Conservation (phyloP, 2,888 invertebrate genomes). For the Escarpia spicata region DNA sequence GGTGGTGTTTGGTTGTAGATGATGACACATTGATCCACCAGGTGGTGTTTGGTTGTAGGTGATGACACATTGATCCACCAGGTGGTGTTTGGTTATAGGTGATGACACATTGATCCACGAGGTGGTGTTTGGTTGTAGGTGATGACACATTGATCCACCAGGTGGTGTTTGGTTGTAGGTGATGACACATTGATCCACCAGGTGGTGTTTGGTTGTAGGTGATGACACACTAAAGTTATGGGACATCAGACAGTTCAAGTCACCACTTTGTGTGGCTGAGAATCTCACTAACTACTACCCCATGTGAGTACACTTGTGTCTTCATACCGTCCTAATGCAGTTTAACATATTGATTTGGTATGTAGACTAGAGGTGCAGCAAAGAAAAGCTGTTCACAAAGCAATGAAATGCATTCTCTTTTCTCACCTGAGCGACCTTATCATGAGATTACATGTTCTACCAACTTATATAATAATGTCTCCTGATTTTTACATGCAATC, state of each 20-base stretch:
- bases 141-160: neutral
- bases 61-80: neutral
- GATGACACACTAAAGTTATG: conserved; percentile 96
- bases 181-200: neutral
- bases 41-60: neutral
- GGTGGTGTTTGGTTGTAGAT: neutral
- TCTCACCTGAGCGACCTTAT: too few relatives aligned
- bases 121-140: neutral
- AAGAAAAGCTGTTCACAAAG: too few relatives aligned
- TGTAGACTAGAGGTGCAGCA: too few relatives aligned
- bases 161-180: neutral
- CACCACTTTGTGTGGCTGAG: conserved; percentile 76
- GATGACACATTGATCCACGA: neutral
- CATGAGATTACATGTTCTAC: too few relatives aligned
- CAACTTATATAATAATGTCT: too few relatives aligned
- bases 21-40: neutral
- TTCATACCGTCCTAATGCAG: neutral
- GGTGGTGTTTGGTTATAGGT: neutral
- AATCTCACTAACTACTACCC: conserved; percentile 83
- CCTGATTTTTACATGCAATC: too few relatives aligned
- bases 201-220: conserved; percentile 62
- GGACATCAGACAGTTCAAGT: conserved; percentile 87
- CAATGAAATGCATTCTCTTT: too few relatives aligned
- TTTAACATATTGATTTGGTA: too few relatives aligned
- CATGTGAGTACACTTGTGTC: conserved; percentile 61